Conservation (phyloP, 2,888 invertebrate genomes). For the Labia minor region DNA sequence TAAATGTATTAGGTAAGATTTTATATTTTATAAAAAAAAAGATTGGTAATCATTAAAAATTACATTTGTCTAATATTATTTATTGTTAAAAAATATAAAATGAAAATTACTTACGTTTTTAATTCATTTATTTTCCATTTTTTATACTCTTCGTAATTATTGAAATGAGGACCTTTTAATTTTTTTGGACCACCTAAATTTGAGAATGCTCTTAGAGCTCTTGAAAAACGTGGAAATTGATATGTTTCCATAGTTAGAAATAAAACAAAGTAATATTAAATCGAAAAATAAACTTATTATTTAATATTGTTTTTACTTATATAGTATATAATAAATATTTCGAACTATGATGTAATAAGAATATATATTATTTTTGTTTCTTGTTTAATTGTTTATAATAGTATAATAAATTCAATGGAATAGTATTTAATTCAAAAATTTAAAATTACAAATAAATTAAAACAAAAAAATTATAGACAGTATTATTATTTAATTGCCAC, state of each 20-base stretch:
- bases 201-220: constrained; percentile 53
- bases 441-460: too few species aligned
- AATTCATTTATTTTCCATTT: constrained; percentile 26
- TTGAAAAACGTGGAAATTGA: constrained; percentile 49
- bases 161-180: constrained; percentile 24
- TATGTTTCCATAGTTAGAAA: not conserved
- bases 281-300: not conserved
- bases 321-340: not conserved
- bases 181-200: constrained; percentile 37
- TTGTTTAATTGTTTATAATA: too few species aligned
- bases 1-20: too few species aligned
- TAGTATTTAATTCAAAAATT: too few species aligned
- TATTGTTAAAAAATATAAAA: not conserved
- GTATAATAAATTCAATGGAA: too few species aligned
- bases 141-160: constrained; percentile 24
- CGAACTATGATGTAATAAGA: not conserved
- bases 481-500: too few species aligned
- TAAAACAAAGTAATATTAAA: not conserved
- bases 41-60: too few species aligned
- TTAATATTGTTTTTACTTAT: too few species aligned
- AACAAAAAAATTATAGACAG: too few species aligned
- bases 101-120: constrained; percentile 23
- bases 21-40: too few species aligned
- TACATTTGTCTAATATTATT: too few species aligned
- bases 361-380: too few species aligned